phyloP scores from a whole-genome alignment of 2,888 invertebrate species.

The Thecophora atra region DNA sequence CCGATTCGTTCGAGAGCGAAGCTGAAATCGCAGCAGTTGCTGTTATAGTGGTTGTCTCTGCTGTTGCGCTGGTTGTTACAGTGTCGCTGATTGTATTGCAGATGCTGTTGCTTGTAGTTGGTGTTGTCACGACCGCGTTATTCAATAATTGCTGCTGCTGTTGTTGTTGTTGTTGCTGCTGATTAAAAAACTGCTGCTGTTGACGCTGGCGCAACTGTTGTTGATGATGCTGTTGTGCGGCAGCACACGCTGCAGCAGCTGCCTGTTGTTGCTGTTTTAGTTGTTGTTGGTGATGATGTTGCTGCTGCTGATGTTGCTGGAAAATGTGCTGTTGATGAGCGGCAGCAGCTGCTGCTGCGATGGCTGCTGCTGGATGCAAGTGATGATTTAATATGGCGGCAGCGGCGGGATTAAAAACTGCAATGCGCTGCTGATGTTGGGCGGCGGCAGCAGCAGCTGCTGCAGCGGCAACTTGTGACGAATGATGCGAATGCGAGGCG shows the following conservation, averaged over 20 bases:
- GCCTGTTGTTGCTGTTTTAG: constrained; percentile 41
- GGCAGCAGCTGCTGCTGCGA: constrained; percentile 59
- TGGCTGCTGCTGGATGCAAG: constrained; percentile 56
- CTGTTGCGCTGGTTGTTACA: constrained; percentile 45
- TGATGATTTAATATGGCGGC: constrained; percentile 60
- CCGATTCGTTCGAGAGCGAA: constrained; percentile 50
- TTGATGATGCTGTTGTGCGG: constrained; percentile 53
- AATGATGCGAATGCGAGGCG: constrained; percentile 49
- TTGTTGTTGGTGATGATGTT: constrained; percentile 45
- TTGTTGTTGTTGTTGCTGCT: constrained; percentile 53
- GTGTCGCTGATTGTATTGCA: constrained; percentile 43
- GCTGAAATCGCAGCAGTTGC: constrained; percentile 20
- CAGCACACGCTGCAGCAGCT: constrained; percentile 55
- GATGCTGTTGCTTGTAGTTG: constrained; percentile 47
- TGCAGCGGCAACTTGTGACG: constrained; percentile 58
- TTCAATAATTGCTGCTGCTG: constrained; percentile 51
- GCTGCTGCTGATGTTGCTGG: constrained; percentile 57
- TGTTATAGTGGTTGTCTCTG: constrained; percentile 46
- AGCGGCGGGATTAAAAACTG: constrained; percentile 56
- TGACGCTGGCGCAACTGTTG: constrained; percentile 52
- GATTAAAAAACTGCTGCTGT: constrained; percentile 54
- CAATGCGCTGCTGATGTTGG: constrained; percentile 55
- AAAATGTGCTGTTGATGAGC: constrained; percentile 57
- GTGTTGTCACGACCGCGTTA: constrained; percentile 47
- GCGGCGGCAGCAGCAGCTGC: constrained; percentile 49